These are phyloP conservation scores for Benitochromis conjunctus DNA, from an alignment of 2,113 vertebrate genomes.

Conservation along the genomic window DNA sequence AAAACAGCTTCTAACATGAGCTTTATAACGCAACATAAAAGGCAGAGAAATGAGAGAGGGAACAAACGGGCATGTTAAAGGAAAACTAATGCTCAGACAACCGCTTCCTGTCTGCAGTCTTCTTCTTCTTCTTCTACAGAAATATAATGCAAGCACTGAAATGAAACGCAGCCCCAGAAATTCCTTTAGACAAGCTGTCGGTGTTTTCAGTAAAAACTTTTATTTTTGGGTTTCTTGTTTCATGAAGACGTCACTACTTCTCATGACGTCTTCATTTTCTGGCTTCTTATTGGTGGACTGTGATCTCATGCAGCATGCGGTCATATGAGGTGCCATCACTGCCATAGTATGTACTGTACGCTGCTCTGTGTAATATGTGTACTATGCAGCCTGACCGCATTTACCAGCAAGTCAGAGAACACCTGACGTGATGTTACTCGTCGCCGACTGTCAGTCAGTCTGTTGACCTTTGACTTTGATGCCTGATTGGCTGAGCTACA, in stretches of 20 bases:
- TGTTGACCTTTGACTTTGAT: not conserved
- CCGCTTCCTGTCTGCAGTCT: not conserved
- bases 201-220: not conserved
- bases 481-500: not conserved
- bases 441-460: not conserved
- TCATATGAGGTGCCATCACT: not conserved
- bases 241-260: no score
- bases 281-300: not conserved
- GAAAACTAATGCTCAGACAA: no score
- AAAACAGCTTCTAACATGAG: not conserved
- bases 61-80: no score
- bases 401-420: not conserved
- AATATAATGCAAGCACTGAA: not conserved
- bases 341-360: not conserved
- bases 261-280: not conserved
- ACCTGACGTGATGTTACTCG: not conserved
- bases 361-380: not conserved
- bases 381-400: not conserved
- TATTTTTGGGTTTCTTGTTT: not conserved
- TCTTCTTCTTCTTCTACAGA: not conserved
- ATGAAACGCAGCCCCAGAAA: not conserved
- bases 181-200: not conserved
- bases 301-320: constrained; percentile 8
- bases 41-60: fast-evolving
- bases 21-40: not conserved